These are phyloP conservation scores for Heliconius ethilla DNA, from an alignment of 2,888 invertebrate genomes.

Conservation along the genomic window DNA sequence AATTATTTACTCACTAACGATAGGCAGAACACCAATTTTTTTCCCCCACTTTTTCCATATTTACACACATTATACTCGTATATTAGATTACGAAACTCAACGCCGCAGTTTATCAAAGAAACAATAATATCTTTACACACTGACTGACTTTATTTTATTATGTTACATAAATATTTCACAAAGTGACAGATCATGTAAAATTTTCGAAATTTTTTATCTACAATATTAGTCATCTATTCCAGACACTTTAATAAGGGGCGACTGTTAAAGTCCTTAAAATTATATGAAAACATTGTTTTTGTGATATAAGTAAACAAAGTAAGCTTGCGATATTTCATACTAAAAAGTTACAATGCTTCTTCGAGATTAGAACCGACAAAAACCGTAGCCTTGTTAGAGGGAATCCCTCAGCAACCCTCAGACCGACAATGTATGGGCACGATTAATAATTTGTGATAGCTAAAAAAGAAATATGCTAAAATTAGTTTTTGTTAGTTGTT, in stretches of 20 bases:
- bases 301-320: constrained; percentile 1
- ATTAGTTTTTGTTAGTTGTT: constrained; percentile 55
- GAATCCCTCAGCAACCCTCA: constrained; percentile 60
- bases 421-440: constrained; percentile 73
- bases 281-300: constrained; percentile 20
- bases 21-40: neutral
- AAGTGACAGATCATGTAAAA: neutral
- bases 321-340: constrained; percentile 26
- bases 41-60: neutral
- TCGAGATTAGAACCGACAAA: constrained; percentile 51
- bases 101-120: neutral
- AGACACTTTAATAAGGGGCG: neutral
- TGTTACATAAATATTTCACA: neutral
- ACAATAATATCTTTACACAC: no score
- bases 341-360: constrained; percentile 26
- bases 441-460: constrained; percentile 74
- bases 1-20: neutral
- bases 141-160: neutral
- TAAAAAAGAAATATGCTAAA: constrained; percentile 62
- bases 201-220: no score
- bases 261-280: neutral
- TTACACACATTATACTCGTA: neutral
- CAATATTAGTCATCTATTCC: neutral
- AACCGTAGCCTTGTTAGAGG: constrained; percentile 76
- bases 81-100: neutral